Evolutionary conservation across 1,140 invertebrate genomes (phyloP).

Genomic region (Drosophila setifemur): DNA sequence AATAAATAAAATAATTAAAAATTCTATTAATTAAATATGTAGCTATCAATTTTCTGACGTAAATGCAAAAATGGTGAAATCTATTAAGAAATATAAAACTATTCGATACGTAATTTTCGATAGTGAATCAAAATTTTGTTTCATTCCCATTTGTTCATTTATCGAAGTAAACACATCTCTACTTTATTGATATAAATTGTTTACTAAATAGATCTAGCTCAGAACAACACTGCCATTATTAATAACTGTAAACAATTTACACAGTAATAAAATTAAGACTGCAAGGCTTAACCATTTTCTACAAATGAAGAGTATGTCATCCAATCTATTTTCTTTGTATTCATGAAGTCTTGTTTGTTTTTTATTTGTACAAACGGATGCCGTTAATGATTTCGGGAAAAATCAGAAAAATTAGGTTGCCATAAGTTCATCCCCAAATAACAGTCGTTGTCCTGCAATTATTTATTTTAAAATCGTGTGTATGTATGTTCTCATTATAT

Average conservation of each 20-base stretch:
- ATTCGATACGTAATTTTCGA: too few species aligned
- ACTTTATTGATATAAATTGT: slow-evolving; percentile 40
- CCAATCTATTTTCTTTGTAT: neutral
- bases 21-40: too few species aligned
- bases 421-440: too few species aligned
- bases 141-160: neutral
- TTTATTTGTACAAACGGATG: neutral
- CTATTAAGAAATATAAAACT: too few species aligned
- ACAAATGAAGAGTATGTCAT: slow-evolving; percentile 6
- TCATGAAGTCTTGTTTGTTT: neutral
- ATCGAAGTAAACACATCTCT: slow-evolving; percentile 10
- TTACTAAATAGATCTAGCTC: slow-evolving; percentile 38
- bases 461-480: neutral
- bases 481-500: slow-evolving; percentile 3
- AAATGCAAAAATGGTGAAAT: too few species aligned
- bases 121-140: neutral
- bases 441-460: neutral
- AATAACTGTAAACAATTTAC: slow-evolving; percentile 13
- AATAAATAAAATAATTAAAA: too few species aligned
- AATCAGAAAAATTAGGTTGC: neutral
- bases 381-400: too few species aligned
- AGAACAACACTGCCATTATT: slow-evolving; percentile 37
- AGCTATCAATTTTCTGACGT: too few species aligned
- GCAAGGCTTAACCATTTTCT: slow-evolving; percentile 6
- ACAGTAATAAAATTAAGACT: slow-evolving; percentile 27